These are phyloP conservation scores for Coturnix japonica DNA, from an alignment of 2,113 vertebrate species.

Conservation along the genomic window DNA sequence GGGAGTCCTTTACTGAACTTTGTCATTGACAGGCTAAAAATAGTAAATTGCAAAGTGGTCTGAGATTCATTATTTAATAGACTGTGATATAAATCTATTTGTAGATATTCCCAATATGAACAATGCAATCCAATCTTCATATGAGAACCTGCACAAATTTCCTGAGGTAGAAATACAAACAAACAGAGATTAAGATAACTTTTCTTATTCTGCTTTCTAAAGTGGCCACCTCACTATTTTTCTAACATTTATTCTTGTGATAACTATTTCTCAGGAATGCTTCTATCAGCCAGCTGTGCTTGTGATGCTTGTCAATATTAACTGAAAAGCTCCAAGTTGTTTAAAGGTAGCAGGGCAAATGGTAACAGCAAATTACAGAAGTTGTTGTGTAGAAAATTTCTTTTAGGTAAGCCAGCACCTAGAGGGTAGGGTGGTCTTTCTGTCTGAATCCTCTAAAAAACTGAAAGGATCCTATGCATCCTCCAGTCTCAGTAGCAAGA, in stretches of 20 bases:
- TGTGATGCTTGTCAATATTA: background rate
- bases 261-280: background rate
- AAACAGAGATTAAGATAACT: background rate
- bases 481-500: background rate
- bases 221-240: background rate
- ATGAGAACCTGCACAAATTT: background rate
- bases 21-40: background rate
- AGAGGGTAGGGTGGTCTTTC: background rate
- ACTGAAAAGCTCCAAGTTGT: background rate
- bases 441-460: background rate
- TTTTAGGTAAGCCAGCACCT: background rate
- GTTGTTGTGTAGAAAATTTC: background rate
- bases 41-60: background rate
- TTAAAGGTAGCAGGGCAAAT: background rate
- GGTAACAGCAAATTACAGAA: background rate
- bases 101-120: background rate
- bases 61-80: background rate
- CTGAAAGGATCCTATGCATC: background rate
- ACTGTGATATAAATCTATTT: background rate
- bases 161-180: accelerated
- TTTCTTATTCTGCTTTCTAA: background rate
- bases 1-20: background rate
- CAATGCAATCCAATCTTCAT: background rate
- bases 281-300: background rate
- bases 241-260: background rate